Base-by-base conservation (phyloP, 2,797 vertebrate genomes). In the Alouatta caraya region DNA sequence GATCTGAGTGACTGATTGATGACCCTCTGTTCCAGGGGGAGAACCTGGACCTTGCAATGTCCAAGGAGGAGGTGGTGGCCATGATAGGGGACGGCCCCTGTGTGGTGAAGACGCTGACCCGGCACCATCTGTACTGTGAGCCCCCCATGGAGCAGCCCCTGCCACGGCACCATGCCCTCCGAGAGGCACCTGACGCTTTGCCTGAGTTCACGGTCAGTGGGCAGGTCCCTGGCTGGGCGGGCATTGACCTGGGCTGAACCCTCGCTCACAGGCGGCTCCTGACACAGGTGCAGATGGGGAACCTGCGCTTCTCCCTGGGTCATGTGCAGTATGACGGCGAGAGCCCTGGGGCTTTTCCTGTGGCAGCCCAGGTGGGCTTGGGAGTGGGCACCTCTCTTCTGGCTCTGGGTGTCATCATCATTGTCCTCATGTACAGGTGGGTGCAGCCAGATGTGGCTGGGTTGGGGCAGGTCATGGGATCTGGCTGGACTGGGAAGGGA, bases 351-450 rank as follows among this genome's bases (percentile, higher is more conserved):
- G 99, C 99, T 57, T 99, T 99, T 96, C 99, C 99, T 0, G 94
- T 99, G 98, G 99, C 99, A 97, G 99, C 99, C 96, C 99, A 99
- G 98, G 99, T 99, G 50, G 99, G 99, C 91, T 98, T 99, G 37
- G 99, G 99, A 11, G 99, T 99, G 0, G 99, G 99, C 67, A 99
- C 99, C 0, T 99, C 99, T 48, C 99, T 99, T 0, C 99, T 99
- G 46, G 99, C 99, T 2, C 98, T 99, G 96, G 99, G 99, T 5
- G 99, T 99, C 78, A 99, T 99, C 96, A 99, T 99, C 98, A 99
- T 99, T 0, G 99, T 99, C 96, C 99, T 99, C 96, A 99, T 99
- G 95, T 99, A 99, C 99, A 99, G 99, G 99, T 99, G 95, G 83
- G 98, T 97, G 59, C 11, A 9, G 52, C 76, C 19, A 37, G 64